Conservation (phyloP, 2,113 vertebrate genomes). For the Ageneiosus marmoratus region DNA sequence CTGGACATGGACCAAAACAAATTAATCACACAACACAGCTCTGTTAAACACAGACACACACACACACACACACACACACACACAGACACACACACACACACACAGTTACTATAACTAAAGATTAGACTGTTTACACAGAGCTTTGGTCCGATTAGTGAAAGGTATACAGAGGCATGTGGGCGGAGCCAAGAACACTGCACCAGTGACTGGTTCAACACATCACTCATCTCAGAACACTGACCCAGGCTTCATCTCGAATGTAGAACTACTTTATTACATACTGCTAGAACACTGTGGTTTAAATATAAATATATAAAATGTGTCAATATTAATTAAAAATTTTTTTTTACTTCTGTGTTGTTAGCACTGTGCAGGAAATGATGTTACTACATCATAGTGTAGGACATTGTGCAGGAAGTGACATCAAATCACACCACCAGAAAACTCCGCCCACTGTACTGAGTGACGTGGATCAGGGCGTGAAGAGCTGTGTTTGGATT, state of each 20-base stretch:
- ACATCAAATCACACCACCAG: slow-evolving; percentile 14
- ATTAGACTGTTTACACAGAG: background rate
- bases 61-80: background rate
- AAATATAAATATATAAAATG: background rate
- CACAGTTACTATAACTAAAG: background rate
- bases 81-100: too few species aligned
- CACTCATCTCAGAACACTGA: background rate
- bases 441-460: background rate
- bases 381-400: too few species aligned
- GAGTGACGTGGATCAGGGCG: background rate
- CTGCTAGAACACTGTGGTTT: background rate
- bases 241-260: background rate
- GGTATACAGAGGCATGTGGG: background rate
- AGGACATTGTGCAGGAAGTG: slow-evolving; percentile 1
- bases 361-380: background rate
- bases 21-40: background rate
- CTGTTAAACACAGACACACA: background rate
- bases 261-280: background rate
- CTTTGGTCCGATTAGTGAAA: background rate
- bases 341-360: background rate
- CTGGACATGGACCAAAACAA: background rate
- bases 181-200: background rate
- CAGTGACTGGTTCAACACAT: background rate
- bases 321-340: too few species aligned
- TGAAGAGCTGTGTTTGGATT: background rate